Conservation (phyloP, 2,888 invertebrate genomes). For the Teinopalpus imperialis region DNA sequence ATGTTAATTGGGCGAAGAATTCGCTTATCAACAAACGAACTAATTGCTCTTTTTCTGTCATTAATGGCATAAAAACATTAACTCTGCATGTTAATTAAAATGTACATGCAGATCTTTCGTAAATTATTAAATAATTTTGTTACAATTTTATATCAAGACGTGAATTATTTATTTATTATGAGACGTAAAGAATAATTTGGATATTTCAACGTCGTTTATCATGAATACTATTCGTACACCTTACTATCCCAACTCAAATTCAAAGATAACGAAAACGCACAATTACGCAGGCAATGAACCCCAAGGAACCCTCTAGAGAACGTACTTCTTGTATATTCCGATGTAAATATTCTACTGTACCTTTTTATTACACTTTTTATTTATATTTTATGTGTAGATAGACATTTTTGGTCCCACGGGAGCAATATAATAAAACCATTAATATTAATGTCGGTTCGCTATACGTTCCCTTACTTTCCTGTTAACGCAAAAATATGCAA, state of each 20-base stretch:
- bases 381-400: constrained; percentile 32
- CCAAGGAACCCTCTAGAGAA: constrained; percentile 10
- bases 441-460: constrained; percentile 56
- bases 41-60: too few relatives aligned
- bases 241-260: constrained; percentile 5
- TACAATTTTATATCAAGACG: too few relatives aligned
- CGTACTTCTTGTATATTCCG: constrained; percentile 24
- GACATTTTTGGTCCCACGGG: constrained; percentile 37
- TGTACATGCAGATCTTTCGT: too few relatives aligned
- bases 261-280: constrained; percentile 17
- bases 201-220: not conserved
- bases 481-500: constrained; percentile 64
- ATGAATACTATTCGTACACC: not conserved
- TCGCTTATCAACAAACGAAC: too few relatives aligned
- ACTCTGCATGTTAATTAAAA: too few relatives aligned
- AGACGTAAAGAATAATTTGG: too few relatives aligned
- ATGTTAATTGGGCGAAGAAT: too few relatives aligned
- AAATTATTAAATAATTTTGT: too few relatives aligned
- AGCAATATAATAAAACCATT: constrained; percentile 61
- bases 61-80: too few relatives aligned
- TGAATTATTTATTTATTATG: too few relatives aligned
- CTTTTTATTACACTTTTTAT: constrained; percentile 33
- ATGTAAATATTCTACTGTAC: constrained; percentile 26
- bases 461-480: constrained; percentile 43
- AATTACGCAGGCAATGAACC: constrained; percentile 20